phyloP scores from a whole-genome alignment of 2,797 vertebrate genomes.

The Siniperca undulata region DNA sequence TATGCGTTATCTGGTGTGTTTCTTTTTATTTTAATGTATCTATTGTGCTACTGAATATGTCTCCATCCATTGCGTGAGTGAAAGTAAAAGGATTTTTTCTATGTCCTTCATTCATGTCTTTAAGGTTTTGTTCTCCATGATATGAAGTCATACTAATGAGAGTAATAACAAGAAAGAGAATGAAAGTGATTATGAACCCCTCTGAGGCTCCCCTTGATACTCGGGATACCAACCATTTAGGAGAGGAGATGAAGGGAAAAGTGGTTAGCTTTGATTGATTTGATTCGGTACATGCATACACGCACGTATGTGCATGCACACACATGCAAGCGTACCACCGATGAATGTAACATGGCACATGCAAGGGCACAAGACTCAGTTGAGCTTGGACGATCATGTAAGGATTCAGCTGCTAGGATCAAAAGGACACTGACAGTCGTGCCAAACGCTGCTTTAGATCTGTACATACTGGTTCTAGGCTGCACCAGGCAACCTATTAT shows the following conservation, averaged over 20 bases:
- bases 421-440: conserved; percentile 49
- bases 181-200: conserved; percentile 2
- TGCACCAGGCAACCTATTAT: conserved; percentile 30
- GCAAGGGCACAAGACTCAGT: conserved; percentile 1
- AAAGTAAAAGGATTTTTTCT: conserved; percentile 12
- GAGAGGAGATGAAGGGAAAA: conserved; percentile 62
- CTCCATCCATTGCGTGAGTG: conserved; percentile 7
- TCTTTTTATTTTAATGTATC: conserved; percentile 17
- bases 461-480: conserved; percentile 26
- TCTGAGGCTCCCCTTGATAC: conserved; percentile 18
- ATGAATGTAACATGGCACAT: conserved; percentile 41
- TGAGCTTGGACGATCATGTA: conserved; percentile 44
- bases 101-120: conserved; percentile 29
- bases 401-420: conserved; percentile 55
- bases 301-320: conserved; percentile 8
- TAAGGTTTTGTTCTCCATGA: conserved; percentile 39
- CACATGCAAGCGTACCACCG: conserved; percentile 8
- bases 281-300: conserved; percentile 37
- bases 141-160: conserved; percentile 42
- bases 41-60: not conserved
- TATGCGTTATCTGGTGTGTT: conserved; percentile 20
- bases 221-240: conserved; percentile 24
- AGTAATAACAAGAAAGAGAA: conserved; percentile 40
- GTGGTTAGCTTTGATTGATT: conserved; percentile 56
- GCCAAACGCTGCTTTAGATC: conserved; percentile 51